Conservation (phyloP, 2,797 vertebrate species). For the Luscinia megarhynchos region DNA sequence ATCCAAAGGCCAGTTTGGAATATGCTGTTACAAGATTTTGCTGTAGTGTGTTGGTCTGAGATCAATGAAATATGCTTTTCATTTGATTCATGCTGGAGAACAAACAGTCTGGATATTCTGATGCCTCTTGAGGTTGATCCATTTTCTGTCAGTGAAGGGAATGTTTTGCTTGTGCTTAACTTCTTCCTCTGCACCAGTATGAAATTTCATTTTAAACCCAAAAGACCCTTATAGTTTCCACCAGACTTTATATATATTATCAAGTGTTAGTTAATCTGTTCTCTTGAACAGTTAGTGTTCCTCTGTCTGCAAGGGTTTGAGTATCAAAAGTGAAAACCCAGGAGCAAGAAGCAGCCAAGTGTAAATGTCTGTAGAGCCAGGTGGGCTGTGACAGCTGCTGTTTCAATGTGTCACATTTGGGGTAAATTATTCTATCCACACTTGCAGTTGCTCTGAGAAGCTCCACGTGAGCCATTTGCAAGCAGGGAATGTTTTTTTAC, state of each 20-base stretch:
- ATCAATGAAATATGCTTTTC: slow-evolving; percentile 40
- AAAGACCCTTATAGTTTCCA: not conserved
- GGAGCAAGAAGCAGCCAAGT: not conserved
- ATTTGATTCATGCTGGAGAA: slow-evolving; percentile 40
- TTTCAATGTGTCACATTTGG: not conserved
- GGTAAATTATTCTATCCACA: not conserved
- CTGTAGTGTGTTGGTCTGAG: slow-evolving; percentile 24
- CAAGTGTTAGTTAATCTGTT: not conserved
- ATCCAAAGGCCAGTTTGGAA: slow-evolving; percentile 33
- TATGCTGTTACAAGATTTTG: not conserved
- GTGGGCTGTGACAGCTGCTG: slow-evolving; percentile 30
- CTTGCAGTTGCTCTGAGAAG: not conserved
- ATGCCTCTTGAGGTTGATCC: slow-evolving; percentile 7
- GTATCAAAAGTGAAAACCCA: not conserved
- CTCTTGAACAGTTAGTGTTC: not conserved
- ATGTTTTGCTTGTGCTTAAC: slow-evolving; percentile 27
- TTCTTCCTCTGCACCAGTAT: slow-evolving; percentile 10
- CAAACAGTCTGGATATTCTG: slow-evolving; percentile 16
- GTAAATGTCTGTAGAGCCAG: not conserved
- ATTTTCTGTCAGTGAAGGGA: slow-evolving; percentile 15
- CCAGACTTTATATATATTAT: not conserved
- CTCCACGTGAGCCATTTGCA: not conserved
- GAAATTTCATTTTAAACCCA: slow-evolving; percentile 27
- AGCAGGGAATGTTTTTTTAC: not conserved
- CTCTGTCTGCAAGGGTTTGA: slow-evolving; percentile 3